These are phyloP conservation scores for Lymantria dispar DNA, from an alignment of 2,888 invertebrate genomes.

Conservation along the genomic window DNA sequence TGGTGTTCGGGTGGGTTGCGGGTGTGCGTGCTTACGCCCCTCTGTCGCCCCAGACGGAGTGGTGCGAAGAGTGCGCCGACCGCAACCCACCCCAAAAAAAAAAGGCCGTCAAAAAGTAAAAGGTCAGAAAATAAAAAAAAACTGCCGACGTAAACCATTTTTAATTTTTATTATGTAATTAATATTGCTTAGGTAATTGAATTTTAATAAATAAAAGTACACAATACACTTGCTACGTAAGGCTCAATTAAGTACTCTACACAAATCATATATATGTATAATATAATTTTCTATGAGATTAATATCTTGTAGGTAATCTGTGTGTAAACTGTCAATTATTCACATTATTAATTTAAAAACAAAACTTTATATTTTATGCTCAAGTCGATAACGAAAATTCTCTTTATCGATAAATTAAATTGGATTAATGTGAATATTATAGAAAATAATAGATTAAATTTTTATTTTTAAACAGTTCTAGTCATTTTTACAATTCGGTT, in stretches of 20 bases:
- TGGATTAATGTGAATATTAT: constrained; percentile 32
- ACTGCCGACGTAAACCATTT: constrained; percentile 63
- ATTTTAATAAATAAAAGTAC: constrained; percentile 74
- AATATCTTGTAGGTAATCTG: constrained; percentile 26
- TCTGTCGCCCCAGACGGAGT: too few species aligned
- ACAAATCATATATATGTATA: constrained; percentile 35
- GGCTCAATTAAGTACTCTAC: constrained; percentile 55
- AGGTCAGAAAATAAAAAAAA: too few species aligned
- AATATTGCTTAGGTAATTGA: constrained; percentile 76
- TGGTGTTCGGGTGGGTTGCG: too few species aligned
- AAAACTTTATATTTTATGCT: neutral
- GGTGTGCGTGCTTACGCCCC: too few species aligned
- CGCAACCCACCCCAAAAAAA: too few species aligned
- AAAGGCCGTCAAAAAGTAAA: too few species aligned
- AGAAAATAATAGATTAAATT: constrained; percentile 15
- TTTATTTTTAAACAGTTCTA: constrained; percentile 6
- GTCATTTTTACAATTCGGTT: constrained; percentile 15
- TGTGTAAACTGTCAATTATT: constrained; percentile 31
- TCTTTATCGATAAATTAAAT: neutral
- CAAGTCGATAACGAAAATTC: neutral
- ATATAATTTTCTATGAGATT: constrained; percentile 29
- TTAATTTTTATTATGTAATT: constrained; percentile 67
- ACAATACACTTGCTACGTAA: constrained; percentile 63
- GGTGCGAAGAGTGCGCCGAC: too few species aligned
- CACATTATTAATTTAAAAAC: constrained; percentile 25